These are phyloP conservation scores for Myiozetetes cayanensis DNA, from an alignment of 2,113 vertebrate genomes.

Conservation along the genomic window DNA sequence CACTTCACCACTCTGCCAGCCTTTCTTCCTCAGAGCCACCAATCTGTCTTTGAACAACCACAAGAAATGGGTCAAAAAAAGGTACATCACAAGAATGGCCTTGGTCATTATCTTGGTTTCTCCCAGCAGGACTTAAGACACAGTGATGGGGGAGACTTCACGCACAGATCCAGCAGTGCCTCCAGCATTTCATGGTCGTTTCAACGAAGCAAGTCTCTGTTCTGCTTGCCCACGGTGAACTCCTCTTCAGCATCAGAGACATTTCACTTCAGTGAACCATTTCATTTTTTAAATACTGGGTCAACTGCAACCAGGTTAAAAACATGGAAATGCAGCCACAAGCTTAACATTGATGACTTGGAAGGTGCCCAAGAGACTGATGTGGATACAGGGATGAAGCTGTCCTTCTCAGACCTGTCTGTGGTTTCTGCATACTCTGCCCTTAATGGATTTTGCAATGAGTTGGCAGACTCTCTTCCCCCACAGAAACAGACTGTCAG, in stretches of 20 bases:
- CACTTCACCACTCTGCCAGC: background rate
- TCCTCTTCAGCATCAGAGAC: conserved; percentile 63
- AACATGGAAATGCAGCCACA: conserved; percentile 66
- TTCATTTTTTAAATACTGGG: conserved; percentile 13
- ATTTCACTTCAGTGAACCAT: conserved; percentile 60
- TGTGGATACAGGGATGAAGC: conserved; percentile 88
- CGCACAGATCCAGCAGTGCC: conserved; percentile 6
- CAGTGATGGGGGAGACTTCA: conserved; percentile 43
- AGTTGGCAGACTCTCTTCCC: conserved; percentile 20
- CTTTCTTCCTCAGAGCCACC: conserved; percentile 22
- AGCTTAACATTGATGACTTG: conserved; percentile 81
- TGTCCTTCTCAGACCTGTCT: conserved; percentile 83
- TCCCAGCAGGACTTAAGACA: conserved; percentile 62
- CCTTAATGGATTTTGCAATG: conserved; percentile 66
- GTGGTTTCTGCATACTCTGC: conserved; percentile 87
- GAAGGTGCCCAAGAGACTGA: conserved; percentile 89
- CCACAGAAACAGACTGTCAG: background rate
- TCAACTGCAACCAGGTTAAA: conserved; percentile 41
- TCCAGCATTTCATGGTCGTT: conserved; percentile 69
- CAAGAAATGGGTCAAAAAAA: background rate
- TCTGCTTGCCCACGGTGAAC: conserved; percentile 82
- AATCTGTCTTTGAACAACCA: conserved; percentile 36
- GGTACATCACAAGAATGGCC: background rate
- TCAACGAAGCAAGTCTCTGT: conserved; percentile 82
- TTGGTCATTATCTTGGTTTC: conserved; percentile 36